Conservation (phyloP, 2,113 vertebrate species). For the Zeus faber region DNA sequence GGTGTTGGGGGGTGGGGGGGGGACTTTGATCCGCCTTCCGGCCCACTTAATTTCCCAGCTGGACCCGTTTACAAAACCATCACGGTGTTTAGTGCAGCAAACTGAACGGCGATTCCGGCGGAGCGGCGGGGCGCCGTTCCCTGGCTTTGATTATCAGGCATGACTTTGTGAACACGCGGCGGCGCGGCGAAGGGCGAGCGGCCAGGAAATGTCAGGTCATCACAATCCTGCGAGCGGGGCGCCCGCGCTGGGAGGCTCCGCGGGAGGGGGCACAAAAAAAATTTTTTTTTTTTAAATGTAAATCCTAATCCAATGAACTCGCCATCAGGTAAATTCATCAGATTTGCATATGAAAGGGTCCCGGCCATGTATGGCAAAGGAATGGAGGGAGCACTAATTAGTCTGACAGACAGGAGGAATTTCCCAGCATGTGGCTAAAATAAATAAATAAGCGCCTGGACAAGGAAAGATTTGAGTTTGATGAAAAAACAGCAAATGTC, state of each 20-base stretch:
- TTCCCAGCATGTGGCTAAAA: constrained; percentile 13
- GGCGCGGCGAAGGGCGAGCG: constrained; percentile 18
- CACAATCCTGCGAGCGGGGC: constrained; percentile 52
- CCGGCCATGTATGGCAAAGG: constrained; percentile 30
- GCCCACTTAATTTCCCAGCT: constrained; percentile 47
- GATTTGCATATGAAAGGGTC: constrained; percentile 67
- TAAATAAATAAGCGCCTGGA: neutral
- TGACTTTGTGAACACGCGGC: constrained; percentile 19
- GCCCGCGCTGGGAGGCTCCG: constrained; percentile 29
- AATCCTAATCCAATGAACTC: constrained; percentile 64
- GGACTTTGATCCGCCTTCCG: constrained; percentile 49
- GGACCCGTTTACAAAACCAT: constrained; percentile 47
- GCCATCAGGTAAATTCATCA: constrained; percentile 61
- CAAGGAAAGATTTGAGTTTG: constrained; percentile 16
- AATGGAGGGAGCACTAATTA: constrained; percentile 55
- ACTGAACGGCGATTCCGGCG: constrained; percentile 46
- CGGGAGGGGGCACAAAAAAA: constrained; percentile 46
- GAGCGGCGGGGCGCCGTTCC: constrained; percentile 51
- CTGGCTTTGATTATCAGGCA: constrained; percentile 57
- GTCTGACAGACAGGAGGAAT: constrained; percentile 49
- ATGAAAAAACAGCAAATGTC: neutral
- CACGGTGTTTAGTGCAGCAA: constrained; percentile 55
- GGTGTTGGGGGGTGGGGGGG: too few relatives aligned
- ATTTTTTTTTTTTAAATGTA: constrained; percentile 61
- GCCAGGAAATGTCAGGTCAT: constrained; percentile 62